Evolutionary conservation across 2,797 vertebrate species (phyloP).

Genomic region (Sternarchorhynchus goeldii): DNA sequence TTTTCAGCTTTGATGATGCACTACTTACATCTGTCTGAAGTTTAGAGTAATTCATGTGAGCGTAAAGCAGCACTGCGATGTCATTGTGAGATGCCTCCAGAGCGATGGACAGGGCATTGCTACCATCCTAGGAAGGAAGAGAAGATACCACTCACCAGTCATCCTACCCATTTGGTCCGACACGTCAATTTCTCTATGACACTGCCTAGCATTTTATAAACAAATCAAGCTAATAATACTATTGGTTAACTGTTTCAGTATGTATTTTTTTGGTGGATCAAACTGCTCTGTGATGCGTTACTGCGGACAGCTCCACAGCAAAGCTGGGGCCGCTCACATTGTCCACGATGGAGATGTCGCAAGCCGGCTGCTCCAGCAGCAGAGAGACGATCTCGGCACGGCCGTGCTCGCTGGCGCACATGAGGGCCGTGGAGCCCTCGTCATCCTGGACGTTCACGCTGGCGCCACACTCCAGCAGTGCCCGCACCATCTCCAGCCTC

Average conservation of each 20-base stretch:
- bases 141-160: not conserved
- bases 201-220: too few relatives aligned
- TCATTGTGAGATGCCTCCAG: conserved; percentile 82
- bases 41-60: conserved; percentile 82
- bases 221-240: not conserved
- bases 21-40: conserved; percentile 65
- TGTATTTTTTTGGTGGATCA: not conserved
- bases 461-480: conserved; percentile 83
- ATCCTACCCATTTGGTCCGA: not conserved
- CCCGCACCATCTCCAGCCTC: conserved; percentile 89
- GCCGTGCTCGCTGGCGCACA: conserved; percentile 95
- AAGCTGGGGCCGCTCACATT: conserved; percentile 75
- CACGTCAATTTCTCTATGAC: not conserved
- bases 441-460: conserved; percentile 90
- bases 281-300: not conserved
- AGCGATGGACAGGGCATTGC: conserved; percentile 82
- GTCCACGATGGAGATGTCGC: conserved; percentile 84
- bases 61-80: conserved; percentile 83
- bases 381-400: conserved; percentile 85
- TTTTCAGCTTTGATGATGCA: not conserved
- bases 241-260: not conserved
- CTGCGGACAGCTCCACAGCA: not conserved
- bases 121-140: conserved; percentile 74
- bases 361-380: conserved; percentile 87
- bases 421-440: conserved; percentile 92